Base-by-base conservation (phyloP, 2,888 invertebrate species). In the Megalurothrips usitatus region DNA sequence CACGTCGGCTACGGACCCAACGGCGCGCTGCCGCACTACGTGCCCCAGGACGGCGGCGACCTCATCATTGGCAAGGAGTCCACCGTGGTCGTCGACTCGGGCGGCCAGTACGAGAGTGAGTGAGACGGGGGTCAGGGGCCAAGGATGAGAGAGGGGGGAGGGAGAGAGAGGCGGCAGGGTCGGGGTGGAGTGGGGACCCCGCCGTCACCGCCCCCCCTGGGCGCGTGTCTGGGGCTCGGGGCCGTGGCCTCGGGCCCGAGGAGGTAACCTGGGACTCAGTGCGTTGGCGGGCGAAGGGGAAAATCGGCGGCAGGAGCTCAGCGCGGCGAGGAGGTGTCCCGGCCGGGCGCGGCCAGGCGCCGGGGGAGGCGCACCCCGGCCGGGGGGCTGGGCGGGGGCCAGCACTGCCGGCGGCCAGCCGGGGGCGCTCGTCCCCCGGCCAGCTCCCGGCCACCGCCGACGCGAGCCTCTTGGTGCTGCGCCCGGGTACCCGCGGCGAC, bases 81-180 rank as follows among this genome's bases (percentile, higher is more conserved):
- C 83, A 92, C 97, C 0, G 90, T 97, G 82, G 92, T 99, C 48
- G 91, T 98, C 84, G 98, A 98, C 86, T 97, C 98, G 0, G 99
- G 99, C 23, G 98, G 96, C 80, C 99, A 99, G 87, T 99, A 98
- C 88, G 90, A 90, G 83, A 93, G 94, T 93, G 87, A 84, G 83
- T 82, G 81, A 43, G 34, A 4, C 34, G 34, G 34, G 34, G 49
- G 49, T 9, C 49, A 49, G 49, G 49, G n/a, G n/a, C n/a, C n/a
- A n/a, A n/a, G n/a, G n/a, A n/a, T n/a, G n/a, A n/a, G n/a, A 43
- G 34, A 43, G 3, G 34, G 34, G 34, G 34, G 34, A 43, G 3
- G 6, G 34, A 43, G 34, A 43, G 34, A 43, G 34, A 43, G 34
- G 6, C 6, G 6, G 34, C 34, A 2, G 34, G 6, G 34, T 43